phyloP scores from a whole-genome alignment of 2,797 vertebrate species.

The Coilia nasus region DNA sequence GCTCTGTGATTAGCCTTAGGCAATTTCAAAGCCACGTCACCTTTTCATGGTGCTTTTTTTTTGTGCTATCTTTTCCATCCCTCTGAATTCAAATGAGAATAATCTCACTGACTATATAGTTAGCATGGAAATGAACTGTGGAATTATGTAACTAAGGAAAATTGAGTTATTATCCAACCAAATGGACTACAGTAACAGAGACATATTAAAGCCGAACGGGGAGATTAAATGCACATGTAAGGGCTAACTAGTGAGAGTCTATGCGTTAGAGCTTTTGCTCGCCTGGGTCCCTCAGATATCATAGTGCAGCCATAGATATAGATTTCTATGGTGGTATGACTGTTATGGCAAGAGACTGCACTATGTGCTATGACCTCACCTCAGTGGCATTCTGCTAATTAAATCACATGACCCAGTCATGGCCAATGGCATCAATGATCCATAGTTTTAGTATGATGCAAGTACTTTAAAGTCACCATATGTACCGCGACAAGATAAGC shows the following conservation, averaged over 20 bases:
- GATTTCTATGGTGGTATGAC: neutral
- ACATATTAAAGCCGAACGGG: neutral
- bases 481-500: neutral
- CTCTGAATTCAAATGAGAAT: neutral
- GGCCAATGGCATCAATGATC: neutral
- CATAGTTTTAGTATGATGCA: neutral
- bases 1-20: neutral
- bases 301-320: neutral
- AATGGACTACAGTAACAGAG: neutral
- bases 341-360: neutral
- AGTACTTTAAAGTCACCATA: neutral
- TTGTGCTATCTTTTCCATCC: neutral
- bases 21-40: neutral
- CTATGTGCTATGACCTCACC: neutral
- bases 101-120: slow-evolving; percentile 3
- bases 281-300: neutral
- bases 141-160: slow-evolving; percentile 10
- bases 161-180: slow-evolving; percentile 7
- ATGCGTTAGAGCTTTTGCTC: neutral
- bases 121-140: slow-evolving; percentile 15
- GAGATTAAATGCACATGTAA: neutral
- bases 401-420: neutral
- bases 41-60: neutral
- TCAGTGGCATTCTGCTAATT: neutral
- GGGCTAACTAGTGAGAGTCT: neutral